phyloP scores from a whole-genome alignment of 2,888 invertebrate species.

The Piscicola geometra region DNA sequence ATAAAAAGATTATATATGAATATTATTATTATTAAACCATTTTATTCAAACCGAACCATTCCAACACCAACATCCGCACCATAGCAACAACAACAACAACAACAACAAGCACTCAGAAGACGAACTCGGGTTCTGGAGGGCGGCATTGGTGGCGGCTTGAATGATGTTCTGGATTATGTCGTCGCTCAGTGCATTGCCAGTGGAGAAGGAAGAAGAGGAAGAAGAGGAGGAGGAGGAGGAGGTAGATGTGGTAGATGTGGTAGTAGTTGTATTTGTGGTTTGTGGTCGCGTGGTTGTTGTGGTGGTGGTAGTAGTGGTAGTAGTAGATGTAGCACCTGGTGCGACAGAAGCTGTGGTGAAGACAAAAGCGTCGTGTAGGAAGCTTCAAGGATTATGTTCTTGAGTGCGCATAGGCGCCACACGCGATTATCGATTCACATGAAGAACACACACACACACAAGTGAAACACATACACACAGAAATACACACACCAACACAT shows the following conservation, averaged over 20 bases:
- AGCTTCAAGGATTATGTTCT: no score
- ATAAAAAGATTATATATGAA: no score
- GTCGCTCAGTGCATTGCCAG: slow-evolving; percentile 51
- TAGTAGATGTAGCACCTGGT: not conserved
- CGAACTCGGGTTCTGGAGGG: slow-evolving; percentile 33
- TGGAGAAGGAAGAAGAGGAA: not conserved
- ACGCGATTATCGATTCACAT: no score
- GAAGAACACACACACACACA: no score
- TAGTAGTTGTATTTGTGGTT: not conserved
- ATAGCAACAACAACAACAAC: no score
- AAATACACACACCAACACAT: no score
- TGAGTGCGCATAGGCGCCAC: no score
- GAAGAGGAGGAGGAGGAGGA: not conserved
- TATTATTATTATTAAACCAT: no score
- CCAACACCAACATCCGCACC: no score
- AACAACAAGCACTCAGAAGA: not conserved
- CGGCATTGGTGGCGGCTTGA: slow-evolving; percentile 46
- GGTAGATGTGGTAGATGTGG: not conserved
- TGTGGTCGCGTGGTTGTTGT: not conserved
- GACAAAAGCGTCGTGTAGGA: no score
- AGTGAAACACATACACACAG: no score
- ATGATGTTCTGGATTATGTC: slow-evolving; percentile 62
- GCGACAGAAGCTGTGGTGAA: not conserved
- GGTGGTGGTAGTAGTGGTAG: not conserved
- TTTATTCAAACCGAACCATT: no score